Evolutionary conservation across 2,888 invertebrate species (phyloP).

Genomic region (Nymphalis urticae): DNA sequence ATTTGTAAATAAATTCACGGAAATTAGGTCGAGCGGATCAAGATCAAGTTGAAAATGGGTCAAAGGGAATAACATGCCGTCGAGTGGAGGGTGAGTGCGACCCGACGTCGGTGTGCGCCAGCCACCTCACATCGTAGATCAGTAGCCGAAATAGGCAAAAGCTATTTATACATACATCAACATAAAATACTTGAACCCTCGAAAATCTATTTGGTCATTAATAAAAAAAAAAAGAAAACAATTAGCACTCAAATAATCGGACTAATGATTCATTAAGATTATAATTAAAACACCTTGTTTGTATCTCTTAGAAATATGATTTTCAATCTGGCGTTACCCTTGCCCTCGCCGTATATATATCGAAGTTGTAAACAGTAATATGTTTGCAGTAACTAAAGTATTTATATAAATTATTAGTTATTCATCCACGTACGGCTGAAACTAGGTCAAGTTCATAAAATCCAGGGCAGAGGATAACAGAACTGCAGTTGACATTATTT

Average conservation of each 20-base stretch:
- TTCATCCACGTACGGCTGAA: constrained; percentile 47
- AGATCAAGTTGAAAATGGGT: constrained; percentile 68
- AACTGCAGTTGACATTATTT: constrained; percentile 66
- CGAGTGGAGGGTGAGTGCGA: constrained; percentile 38
- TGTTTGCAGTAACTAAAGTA: constrained; percentile 11
- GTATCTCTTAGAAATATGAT: constrained; percentile 2
- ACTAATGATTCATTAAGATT: background rate
- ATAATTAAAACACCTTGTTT: background rate
- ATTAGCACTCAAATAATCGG: no score
- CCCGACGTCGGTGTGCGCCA: constrained; percentile 34
- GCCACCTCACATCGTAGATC: background rate
- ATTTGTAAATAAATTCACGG: background rate
- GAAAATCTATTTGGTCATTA: no score
- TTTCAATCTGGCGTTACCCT: constrained; percentile 12
- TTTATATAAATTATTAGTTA: constrained; percentile 58
- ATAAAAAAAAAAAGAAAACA: background rate
- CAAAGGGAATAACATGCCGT: constrained; percentile 60
- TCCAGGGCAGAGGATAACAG: constrained; percentile 77
- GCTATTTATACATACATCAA: background rate
- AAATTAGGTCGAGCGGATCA: constrained; percentile 55
- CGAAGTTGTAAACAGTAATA: background rate
- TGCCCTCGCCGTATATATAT: constrained; percentile 27
- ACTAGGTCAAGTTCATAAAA: constrained; percentile 76
- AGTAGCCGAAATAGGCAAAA: background rate
- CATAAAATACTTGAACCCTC: background rate